Conservation (phyloP, 2,797 vertebrate genomes). For the Hippoglossus hippoglossus region DNA sequence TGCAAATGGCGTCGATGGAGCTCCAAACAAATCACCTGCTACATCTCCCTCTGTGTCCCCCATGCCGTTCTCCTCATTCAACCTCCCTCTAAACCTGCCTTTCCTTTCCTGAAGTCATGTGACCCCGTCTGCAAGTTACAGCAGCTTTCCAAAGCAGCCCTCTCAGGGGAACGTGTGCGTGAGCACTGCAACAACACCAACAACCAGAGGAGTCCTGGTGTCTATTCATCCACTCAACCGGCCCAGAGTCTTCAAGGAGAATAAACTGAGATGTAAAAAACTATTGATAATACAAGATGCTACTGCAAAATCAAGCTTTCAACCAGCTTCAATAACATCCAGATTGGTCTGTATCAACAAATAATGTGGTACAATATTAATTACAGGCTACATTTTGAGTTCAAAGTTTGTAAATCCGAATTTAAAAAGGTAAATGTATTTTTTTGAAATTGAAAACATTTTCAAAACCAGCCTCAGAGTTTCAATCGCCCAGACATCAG, state of each 20-base stretch:
- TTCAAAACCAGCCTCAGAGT: too few relatives aligned
- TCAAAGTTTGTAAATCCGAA: neutral
- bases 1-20: neutral
- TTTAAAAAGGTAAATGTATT: too few relatives aligned
- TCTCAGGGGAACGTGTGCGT: slow-evolving; percentile 57
- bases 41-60: slow-evolving; percentile 29
- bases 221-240: slow-evolving; percentile 52
- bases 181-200: slow-evolving; percentile 62
- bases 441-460: too few relatives aligned
- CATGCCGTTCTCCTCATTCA: slow-evolving; percentile 28
- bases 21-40: slow-evolving; percentile 23
- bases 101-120: slow-evolving; percentile 40
- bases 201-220: slow-evolving; percentile 38
- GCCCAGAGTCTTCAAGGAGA: slow-evolving; percentile 21
- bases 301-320: neutral
- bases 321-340: too few relatives aligned
- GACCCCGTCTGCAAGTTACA: slow-evolving; percentile 37
- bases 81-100: slow-evolving; percentile 40
- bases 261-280: neutral
- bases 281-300: neutral
- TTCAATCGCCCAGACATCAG: too few relatives aligned
- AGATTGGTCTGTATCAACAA: neutral
- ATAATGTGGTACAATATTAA: neutral
- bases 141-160: slow-evolving; percentile 70
- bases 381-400: neutral